These are phyloP conservation scores for Entosphenus tridentatus DNA, from an alignment of 2,113 vertebrate species.

Conservation along the genomic window DNA sequence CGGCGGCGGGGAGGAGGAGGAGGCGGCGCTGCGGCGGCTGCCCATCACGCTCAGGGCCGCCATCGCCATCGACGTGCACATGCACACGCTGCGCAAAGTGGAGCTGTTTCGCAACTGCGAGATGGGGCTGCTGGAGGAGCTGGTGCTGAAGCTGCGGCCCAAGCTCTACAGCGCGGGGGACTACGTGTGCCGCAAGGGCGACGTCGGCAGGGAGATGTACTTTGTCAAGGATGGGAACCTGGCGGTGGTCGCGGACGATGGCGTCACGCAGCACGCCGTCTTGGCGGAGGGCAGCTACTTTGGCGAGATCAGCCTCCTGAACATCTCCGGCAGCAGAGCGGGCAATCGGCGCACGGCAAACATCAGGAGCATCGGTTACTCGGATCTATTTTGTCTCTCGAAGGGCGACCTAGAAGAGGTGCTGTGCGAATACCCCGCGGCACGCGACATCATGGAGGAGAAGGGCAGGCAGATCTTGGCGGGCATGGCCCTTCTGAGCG, in stretches of 20 bases:
- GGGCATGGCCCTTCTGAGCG: conserved; percentile 46
- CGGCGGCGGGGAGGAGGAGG: conserved; percentile 20
- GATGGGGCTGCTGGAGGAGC: conserved; percentile 45
- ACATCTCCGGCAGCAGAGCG: conserved; percentile 57
- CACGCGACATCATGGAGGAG: conserved; percentile 46
- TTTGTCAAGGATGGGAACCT: conserved; percentile 62
- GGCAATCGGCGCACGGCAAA: conserved; percentile 76
- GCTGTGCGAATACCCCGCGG: conserved; percentile 46
- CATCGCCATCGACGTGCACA: conserved; percentile 52
- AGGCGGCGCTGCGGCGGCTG: conserved; percentile 34
- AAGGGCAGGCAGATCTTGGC: conserved; percentile 62
- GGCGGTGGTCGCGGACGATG: conserved; percentile 67
- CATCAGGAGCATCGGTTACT: conserved; percentile 65
- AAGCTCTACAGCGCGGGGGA: conserved; percentile 62
- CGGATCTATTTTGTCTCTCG: conserved; percentile 64
- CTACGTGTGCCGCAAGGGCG: conserved; percentile 63
- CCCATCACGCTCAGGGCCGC: conserved; percentile 39
- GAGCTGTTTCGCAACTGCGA: conserved; percentile 65
- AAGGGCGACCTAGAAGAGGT: conserved; percentile 58
- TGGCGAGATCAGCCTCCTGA: conserved; percentile 88
- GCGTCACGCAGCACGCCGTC: conserved; percentile 41
- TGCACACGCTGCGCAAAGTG: conserved; percentile 53
- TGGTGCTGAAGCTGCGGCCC: conserved; percentile 62
- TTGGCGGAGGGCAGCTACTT: conserved; percentile 61
- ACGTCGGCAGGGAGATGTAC: conserved; percentile 74